Evolutionary conservation across 2,113 vertebrate species (phyloP).

Genomic region (Cavia porcellus): DNA sequence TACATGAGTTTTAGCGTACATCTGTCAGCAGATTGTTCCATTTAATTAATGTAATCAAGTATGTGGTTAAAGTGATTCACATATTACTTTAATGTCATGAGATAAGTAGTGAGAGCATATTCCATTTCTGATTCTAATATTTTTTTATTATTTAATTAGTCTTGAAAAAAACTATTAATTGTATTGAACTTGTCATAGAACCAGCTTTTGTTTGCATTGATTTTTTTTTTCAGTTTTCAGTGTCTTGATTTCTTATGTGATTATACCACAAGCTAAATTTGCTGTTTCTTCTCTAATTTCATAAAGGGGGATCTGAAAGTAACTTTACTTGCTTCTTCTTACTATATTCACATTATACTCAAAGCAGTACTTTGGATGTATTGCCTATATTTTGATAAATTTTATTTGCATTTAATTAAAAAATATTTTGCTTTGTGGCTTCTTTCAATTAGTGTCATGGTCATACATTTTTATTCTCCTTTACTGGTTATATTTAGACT

Average conservation of each 20-base stretch:
- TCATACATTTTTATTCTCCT: background rate
- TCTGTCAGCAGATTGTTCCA: background rate
- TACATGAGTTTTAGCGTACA: background rate
- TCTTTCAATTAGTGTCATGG: background rate
- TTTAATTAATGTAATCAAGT: background rate
- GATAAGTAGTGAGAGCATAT: background rate
- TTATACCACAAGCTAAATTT: background rate
- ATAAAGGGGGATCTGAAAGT: too few relatives aligned
- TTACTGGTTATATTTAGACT: background rate
- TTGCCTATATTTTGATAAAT: background rate
- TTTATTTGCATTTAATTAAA: background rate
- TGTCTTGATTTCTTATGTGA: background rate
- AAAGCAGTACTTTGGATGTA: background rate
- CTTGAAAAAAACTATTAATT: background rate
- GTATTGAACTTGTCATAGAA: background rate
- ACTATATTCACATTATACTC: background rate
- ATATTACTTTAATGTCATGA: background rate
- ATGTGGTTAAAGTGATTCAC: background rate
- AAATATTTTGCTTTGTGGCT: background rate
- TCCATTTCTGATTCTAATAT: background rate
- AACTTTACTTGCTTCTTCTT: background rate
- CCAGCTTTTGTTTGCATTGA: background rate
- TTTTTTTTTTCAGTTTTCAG: background rate
- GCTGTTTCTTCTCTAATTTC: background rate
- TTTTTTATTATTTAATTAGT: background rate